A percentile compares a stretch with the other conserved stretches of the same genome.
Evolutionary conservation across 2,888 invertebrate genomes (phyloP).

Genomic region (Cartodere bifasciata): DNA sequence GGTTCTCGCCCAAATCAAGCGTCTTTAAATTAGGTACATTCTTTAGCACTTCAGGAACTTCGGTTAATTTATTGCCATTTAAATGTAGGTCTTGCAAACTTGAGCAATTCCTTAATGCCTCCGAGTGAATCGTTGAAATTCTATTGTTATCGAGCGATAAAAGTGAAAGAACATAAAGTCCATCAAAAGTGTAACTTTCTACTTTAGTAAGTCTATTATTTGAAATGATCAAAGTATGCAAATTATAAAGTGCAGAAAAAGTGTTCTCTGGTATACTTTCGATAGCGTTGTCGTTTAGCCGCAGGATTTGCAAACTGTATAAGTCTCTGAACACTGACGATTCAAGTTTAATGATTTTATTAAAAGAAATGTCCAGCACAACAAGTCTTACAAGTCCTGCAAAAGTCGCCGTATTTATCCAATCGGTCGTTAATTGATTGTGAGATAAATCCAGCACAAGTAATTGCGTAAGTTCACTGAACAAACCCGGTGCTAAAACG

Average conservation of each 20-base stretch:
- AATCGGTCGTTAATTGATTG: slow-evolving; percentile 69
- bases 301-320: slow-evolving; percentile 65
- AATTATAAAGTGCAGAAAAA: slow-evolving; percentile 61
- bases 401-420: slow-evolving; percentile 73
- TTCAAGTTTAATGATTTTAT: slow-evolving; percentile 62
- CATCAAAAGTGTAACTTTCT: slow-evolving; percentile 63
- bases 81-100: slow-evolving; percentile 71
- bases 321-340: slow-evolving; percentile 65
- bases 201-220: slow-evolving; percentile 66
- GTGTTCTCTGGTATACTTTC: slow-evolving; percentile 67
- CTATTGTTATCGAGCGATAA: slow-evolving; percentile 71
- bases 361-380: slow-evolving; percentile 64
- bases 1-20: slow-evolving; percentile 75
- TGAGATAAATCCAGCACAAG: slow-evolving; percentile 64
- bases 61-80: slow-evolving; percentile 65
- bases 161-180: slow-evolving; percentile 60
- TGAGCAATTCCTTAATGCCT: slow-evolving; percentile 66
- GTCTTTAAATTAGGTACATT: slow-evolving; percentile 66
- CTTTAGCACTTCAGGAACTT: slow-evolving; percentile 60
- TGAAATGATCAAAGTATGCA: slow-evolving; percentile 69
- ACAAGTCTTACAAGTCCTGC: slow-evolving; percentile 62
- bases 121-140: slow-evolving; percentile 59
- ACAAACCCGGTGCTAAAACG: slow-evolving; percentile 67
- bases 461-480: slow-evolving; percentile 62
- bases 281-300: slow-evolving; percentile 67